Base-by-base conservation (phyloP, 2,797 vertebrate genomes). In the Argyrosomus regius region DNA sequence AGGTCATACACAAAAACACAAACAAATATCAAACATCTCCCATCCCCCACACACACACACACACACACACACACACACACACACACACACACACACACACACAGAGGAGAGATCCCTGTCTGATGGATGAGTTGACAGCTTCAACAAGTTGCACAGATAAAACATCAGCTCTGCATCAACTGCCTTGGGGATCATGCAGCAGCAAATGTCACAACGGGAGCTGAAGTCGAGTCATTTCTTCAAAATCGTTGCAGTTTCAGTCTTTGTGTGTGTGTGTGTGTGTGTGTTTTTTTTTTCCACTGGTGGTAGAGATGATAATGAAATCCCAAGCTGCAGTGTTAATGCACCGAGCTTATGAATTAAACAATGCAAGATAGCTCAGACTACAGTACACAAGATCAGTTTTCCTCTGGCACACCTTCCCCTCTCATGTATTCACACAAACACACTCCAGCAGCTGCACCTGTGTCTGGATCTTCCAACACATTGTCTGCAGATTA, bases 1-100 rank as follows among this genome's bases (percentile, higher is more conserved):
- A 92, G 91, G 91, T 90, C 87, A 83, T 58, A 82, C 70, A 81
- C 59, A 74, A 76, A 82, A 80, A 77, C 61, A 75, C 76, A 85
- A 80, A 84, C 82, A 89, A 77, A 82, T 50, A 73, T 67, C 76
- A 81, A 79, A 80, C 49, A 5, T 4, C 12, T 3, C 20, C 10
- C 31, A 8, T 28, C 28, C 28, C 28, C 41, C 41, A 18, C 14
- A 52, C 46, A 10, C 66, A 28, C 62, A n/a, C 18, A 20, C 67
- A 65, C 71, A 68, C 20, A 46, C 72, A 53, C 10, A 52, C 41
- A 1, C 35, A 57, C 46, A 16, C 26, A 57, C 0, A 3, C 43
- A 6, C 46, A n/a, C 60, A n/a, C 35, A 1, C n/a, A 73, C n/a
- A n/a, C n/a, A n/a, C 75, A 87, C 28, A 45, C 52, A 4, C n/a